phyloP scores from a whole-genome alignment of 2,113 vertebrate species.

The Murina feae region DNA sequence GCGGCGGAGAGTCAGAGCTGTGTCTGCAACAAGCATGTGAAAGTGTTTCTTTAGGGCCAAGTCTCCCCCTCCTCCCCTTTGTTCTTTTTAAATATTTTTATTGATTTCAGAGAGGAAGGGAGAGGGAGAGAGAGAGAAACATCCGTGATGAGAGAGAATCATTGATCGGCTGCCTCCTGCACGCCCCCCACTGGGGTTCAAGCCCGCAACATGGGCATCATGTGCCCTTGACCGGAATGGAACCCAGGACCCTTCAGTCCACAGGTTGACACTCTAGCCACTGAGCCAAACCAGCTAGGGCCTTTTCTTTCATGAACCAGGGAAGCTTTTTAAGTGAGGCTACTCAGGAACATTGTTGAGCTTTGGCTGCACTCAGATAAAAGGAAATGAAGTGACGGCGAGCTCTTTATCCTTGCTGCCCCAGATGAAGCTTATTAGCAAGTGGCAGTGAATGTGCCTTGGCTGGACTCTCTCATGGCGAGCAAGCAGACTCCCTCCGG shows the following conservation, averaged over 20 bases:
- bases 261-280: too few relatives aligned
- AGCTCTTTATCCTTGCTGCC: not conserved
- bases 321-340: conserved; percentile 1
- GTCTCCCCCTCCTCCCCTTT: not conserved
- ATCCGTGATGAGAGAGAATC: too few relatives aligned
- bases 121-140: too few relatives aligned
- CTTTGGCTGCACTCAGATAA: not conserved
- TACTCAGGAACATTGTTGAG: not conserved
- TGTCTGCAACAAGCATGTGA: not conserved
- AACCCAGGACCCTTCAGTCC: too few relatives aligned
- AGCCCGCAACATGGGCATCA: too few relatives aligned
- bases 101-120: too few relatives aligned
- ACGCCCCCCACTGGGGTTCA: too few relatives aligned
- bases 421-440: not conserved
- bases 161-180: too few relatives aligned
- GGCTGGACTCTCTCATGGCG: not conserved
- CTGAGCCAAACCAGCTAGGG: too few relatives aligned
- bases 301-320: not conserved
- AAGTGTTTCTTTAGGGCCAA: not conserved
- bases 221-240: too few relatives aligned
- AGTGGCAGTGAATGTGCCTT: not conserved
- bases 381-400: not conserved
- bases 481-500: not conserved
- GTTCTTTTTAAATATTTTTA: too few relatives aligned
- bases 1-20: not conserved